phyloP scores from a whole-genome alignment of 1,140 invertebrate genomes.

The Drosophila orosa region DNA sequence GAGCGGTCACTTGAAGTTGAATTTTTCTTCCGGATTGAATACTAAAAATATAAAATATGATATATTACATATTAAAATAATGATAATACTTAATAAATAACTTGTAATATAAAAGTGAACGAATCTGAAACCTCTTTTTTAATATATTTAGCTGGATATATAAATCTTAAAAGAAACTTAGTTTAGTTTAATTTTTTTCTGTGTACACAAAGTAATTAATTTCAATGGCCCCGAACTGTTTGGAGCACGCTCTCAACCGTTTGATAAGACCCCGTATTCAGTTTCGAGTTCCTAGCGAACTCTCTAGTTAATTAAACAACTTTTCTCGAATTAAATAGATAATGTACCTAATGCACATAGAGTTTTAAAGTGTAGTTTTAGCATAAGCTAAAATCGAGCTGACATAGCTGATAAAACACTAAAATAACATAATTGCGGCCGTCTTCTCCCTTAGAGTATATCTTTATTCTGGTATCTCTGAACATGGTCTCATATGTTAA shows the following conservation, averaged over 20 bases:
- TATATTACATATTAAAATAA: neutral
- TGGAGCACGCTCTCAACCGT: conserved; percentile 48
- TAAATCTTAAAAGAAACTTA: neutral
- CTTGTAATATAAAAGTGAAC: neutral
- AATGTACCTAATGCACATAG: neutral
- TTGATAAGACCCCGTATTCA: conserved; percentile 50
- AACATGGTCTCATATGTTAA: conserved; percentile 27
- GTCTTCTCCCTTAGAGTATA: conserved; percentile 6
- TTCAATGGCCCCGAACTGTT: conserved; percentile 66
- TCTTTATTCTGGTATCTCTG: conserved; percentile 55
- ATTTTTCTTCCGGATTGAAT: neutral
- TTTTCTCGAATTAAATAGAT: conserved; percentile 64
- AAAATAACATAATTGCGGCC: neutral
- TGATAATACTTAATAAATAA: neutral
- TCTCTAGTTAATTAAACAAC: conserved; percentile 55
- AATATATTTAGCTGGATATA: neutral
- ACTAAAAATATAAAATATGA: neutral
- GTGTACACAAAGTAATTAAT: conserved; percentile 59
- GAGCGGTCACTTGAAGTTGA: neutral
- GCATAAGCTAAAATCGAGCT: neutral
- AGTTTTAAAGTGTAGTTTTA: neutral
- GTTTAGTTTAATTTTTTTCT: neutral
- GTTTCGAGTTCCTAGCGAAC: conserved; percentile 24
- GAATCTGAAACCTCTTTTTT: neutral
- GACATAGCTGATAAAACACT: neutral